Evolutionary conservation across 2,113 vertebrate species (phyloP), one percentile per base, ranked within the genome.

Genomic region (Verasper variegatus): DNA sequence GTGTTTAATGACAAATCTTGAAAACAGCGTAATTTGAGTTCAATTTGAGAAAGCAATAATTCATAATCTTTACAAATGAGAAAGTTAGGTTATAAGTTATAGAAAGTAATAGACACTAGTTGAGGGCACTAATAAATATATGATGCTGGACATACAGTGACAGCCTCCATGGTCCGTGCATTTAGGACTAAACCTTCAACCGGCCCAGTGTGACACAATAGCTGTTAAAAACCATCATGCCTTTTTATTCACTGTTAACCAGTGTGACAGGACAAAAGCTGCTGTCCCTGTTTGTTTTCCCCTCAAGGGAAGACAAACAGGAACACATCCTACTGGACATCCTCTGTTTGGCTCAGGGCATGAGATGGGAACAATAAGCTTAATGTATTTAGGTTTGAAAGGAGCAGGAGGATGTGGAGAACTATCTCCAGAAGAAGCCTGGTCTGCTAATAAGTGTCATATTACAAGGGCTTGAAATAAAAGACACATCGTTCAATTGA

Each of bases 251-350:
- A n/a, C n/a, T 31, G 31, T 31, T 82, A 76, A 64, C 69, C 52
- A 65, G 18, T 68, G 72, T 2, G 35, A 58, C 27, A 47, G 74
- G 77, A 92, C 88, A 90, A 90, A 85, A 81, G 83, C 68, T 83
- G 87, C 61, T 83, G 74, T 89, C 86, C 86, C 18, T 71, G 80
- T 85, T 84, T 89, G 78, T 90, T 66, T 83, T 79, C 79, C 63
- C 76, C 66, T 71, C 31, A 37, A 65, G 31, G 84, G 86, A 88
- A 81, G 77, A n/a, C n/a, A n/a, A n/a, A 87, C 71, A 83, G 73
- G 68, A 82, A 90, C 71, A 86, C 86, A 89, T 91, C 88, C 87
- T 73, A 68, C 66, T 89, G 91, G 93, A 94, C 91, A 89, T 94
- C 87, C 91, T 87, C 76, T 87, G 85, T 92, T 91, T 82, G 65